Conservation (phyloP, 1,140 invertebrate genomes). For the Drosophila truncata region DNA sequence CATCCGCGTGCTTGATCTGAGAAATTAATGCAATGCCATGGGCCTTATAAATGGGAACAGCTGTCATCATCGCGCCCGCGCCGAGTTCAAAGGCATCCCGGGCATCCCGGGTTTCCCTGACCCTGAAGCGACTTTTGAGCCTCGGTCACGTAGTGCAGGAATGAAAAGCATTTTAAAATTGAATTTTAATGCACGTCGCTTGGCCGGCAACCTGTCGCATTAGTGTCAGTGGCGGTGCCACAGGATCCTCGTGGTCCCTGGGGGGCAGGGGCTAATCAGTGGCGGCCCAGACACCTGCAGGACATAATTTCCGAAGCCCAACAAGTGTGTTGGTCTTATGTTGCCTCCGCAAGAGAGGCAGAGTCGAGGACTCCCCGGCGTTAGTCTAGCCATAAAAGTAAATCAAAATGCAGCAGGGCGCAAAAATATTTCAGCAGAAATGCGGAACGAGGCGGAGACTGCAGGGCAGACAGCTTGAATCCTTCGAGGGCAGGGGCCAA, state of each 20-base stretch:
- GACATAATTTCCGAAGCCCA: conserved; percentile 71
- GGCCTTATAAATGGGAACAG: conserved; percentile 71
- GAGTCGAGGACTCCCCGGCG: conserved; percentile 20
- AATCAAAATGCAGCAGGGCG: conserved; percentile 78
- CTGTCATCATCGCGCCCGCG: conserved; percentile 47
- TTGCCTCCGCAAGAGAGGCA: conserved; percentile 26
- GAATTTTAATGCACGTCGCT: conserved; percentile 73
- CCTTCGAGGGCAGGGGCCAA: conserved; percentile 22
- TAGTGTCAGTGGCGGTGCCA: conserved; percentile 54
- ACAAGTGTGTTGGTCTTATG: conserved; percentile 59
- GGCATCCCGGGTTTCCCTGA: background rate
- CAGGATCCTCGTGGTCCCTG: conserved; percentile 11
- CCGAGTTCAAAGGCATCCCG: conserved; percentile 26
- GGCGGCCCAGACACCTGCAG: conserved; percentile 76
- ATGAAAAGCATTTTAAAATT: conserved; percentile 70
- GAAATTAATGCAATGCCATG: conserved; percentile 80
- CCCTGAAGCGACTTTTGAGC: conserved; percentile 51
- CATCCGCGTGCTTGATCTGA: conserved; percentile 72
- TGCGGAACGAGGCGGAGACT: background rate
- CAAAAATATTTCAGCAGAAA: conserved; percentile 53
- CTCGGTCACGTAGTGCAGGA: conserved; percentile 70
- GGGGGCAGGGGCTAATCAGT: conserved; percentile 68
- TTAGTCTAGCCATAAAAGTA: conserved; percentile 79
- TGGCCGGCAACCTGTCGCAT: conserved; percentile 61
- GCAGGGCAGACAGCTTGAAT: conserved; percentile 34